Base-by-base conservation (phyloP, 1,140 invertebrate species). In the Lasioglossum albipes region DNA sequence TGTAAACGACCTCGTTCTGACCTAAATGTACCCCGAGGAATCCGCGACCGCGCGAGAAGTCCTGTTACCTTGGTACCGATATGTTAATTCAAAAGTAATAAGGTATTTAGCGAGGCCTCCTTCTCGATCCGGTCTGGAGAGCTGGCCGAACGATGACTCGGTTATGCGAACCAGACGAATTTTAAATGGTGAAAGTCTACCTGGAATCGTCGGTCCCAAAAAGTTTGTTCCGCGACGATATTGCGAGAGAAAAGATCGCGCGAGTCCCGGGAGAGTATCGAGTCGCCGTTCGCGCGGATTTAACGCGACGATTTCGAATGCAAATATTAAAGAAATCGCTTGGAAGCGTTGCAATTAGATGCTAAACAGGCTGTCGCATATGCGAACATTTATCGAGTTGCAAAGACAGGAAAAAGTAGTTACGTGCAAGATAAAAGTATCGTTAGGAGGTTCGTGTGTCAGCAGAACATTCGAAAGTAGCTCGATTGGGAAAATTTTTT, bases 171-270 rank as follows among this genome's bases (percentile, higher is more conserved):
- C 75, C 77, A 80, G 86, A 83, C 87, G 87, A 85, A 87, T 88
- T 89, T 90, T 90, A 90, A 91, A 90, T 82, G 89, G 90, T 89
- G 90, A 91, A 91, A 91, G 90, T 89, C 84, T 81, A 82, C 75
- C 69, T 77, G 54, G 54, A 79, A 80, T 83, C 81, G 36, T 74
- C 62, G 70, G 27, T 52, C 75, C 77, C 80, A 75, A 85, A 88
- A 88, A 85, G 77, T 68, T 45, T 36, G 67, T 68, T 62, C 70
- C 10, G 20, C 69, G 76, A 64, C 22, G 66, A 22, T 13, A 1
- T 27, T 41, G 31, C 45, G 16, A 2, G 20, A 57, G 13, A 57
- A 57, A 27, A 70, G 68, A 49, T 20, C 52, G 0, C n/a, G n/a
- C 59, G 59, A 9, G 57, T 42, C 9, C 42, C 42, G 6, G 0